These are phyloP conservation scores for Oriolus oriolus DNA, from an alignment of 2,113 vertebrate genomes.

Conservation along the genomic window DNA sequence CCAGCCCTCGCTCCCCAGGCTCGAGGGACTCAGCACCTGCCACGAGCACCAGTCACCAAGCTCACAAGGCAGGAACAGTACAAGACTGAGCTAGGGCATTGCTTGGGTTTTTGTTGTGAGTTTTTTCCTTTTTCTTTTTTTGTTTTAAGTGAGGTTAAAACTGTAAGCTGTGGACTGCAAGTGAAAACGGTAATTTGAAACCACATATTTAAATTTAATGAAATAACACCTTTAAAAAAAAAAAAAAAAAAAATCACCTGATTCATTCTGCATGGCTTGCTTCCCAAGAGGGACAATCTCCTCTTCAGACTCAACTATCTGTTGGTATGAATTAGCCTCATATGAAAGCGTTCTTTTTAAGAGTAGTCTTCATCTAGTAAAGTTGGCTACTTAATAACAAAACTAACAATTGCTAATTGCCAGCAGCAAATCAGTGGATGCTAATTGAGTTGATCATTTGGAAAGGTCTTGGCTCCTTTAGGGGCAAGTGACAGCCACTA, in stretches of 20 bases:
- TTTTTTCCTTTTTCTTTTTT: accelerated
- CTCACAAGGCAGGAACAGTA: accelerated
- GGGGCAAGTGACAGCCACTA: not conserved
- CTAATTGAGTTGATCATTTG: not conserved
- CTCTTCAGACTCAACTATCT: not conserved
- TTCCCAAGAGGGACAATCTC: not conserved
- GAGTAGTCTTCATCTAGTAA: not conserved
- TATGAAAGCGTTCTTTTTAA: not conserved
- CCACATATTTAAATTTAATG: not conserved
- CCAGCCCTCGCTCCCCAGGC: too few relatives aligned
- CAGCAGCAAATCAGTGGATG: not conserved
- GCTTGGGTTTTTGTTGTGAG: accelerated
- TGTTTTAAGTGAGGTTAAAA: not conserved
- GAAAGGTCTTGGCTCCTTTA: not conserved
- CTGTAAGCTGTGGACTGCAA: not conserved
- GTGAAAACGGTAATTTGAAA: not conserved
- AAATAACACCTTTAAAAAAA: not conserved
- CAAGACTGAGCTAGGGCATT: not conserved
- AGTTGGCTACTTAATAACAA: not conserved
- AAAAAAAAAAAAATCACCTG: not conserved
- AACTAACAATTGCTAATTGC: not conserved
- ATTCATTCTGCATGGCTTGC: not conserved
- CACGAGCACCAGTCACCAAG: not conserved
- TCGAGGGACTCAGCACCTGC: too few relatives aligned
- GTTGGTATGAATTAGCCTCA: not conserved